Conservation (phyloP, 2,888 invertebrate genomes). For the Polylopha cassiicola region DNA sequence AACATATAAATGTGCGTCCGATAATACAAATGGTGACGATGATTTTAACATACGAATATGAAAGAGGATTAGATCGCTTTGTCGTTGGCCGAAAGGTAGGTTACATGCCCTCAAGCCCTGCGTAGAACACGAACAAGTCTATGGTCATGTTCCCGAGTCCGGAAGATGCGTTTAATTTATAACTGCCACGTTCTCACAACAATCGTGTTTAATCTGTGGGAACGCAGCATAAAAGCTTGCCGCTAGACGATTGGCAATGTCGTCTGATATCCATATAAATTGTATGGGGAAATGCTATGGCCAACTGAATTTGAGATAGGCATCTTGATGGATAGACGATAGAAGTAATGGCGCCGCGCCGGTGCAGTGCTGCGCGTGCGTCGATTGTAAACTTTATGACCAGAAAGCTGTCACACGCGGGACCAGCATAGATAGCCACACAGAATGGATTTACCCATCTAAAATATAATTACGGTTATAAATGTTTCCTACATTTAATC, state of each 20-base stretch:
- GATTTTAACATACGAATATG: conserved; percentile 12
- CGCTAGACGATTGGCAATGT: conserved; percentile 40
- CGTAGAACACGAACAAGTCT: no score
- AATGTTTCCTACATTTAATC: no score
- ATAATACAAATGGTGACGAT: conserved; percentile 18
- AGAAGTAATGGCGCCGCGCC: conserved; percentile 38
- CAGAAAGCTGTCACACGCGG: no score
- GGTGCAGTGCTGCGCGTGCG: conserved; percentile 33
- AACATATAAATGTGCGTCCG: conserved; percentile 20
- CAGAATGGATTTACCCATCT: no score
- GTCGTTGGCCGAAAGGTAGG: no score
- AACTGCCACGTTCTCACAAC: conserved; percentile 32
- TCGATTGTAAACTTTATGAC: no score
- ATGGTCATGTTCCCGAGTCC: no score
- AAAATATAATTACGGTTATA: no score
- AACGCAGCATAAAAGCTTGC: conserved; percentile 19
- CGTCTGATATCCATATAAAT: conserved; percentile 50
- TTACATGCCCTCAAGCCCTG: no score
- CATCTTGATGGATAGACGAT: conserved; percentile 61
- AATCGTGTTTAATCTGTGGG: conserved; percentile 31
- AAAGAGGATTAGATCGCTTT: no score
- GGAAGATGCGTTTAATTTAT: conserved; percentile 23
- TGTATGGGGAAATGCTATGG: conserved; percentile 46
- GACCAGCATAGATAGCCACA: no score
- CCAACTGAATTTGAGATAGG: conserved; percentile 54